Conservation (phyloP, 2,113 vertebrate genomes). For the Brachypteracias leptosomus region DNA sequence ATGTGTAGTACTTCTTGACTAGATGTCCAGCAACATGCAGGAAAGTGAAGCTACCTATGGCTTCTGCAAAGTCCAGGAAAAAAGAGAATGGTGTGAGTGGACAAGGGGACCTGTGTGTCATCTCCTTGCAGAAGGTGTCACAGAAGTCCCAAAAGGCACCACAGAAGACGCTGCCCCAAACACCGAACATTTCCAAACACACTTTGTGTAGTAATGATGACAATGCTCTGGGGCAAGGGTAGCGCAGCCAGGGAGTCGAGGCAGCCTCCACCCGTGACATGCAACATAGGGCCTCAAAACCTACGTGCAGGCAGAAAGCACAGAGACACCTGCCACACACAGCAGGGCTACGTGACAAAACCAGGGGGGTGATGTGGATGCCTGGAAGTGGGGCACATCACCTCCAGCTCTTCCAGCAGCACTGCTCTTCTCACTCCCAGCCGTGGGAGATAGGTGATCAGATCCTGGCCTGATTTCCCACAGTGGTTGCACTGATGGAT, state of each 20-base stretch:
- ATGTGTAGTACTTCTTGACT: background rate
- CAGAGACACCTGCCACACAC: accelerated
- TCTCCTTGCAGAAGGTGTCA: background rate
- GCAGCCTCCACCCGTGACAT: accelerated
- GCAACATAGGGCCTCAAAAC: background rate
- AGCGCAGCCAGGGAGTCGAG: background rate
- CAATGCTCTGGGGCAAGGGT: background rate
- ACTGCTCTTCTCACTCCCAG: accelerated
- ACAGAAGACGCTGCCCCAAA: background rate
- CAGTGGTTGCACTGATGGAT: background rate
- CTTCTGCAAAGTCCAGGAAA: background rate
- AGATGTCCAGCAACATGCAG: background rate
- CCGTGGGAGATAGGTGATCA: accelerated
- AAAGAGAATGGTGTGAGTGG: background rate
- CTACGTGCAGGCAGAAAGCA: background rate
- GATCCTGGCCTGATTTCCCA: background rate
- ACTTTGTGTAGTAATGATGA: accelerated
- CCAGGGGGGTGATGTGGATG: background rate
- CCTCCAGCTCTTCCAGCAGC: background rate
- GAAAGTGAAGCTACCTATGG: background rate
- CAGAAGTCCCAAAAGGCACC: background rate
- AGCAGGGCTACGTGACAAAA: accelerated
- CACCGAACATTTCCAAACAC: background rate
- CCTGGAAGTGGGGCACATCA: background rate
- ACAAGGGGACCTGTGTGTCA: background rate